Percentiles rank a stretch among this genome's conserved stretches.
Evolutionary conservation across 2,113 vertebrate genomes (phyloP).

Genomic region (Elachura formosa): DNA sequence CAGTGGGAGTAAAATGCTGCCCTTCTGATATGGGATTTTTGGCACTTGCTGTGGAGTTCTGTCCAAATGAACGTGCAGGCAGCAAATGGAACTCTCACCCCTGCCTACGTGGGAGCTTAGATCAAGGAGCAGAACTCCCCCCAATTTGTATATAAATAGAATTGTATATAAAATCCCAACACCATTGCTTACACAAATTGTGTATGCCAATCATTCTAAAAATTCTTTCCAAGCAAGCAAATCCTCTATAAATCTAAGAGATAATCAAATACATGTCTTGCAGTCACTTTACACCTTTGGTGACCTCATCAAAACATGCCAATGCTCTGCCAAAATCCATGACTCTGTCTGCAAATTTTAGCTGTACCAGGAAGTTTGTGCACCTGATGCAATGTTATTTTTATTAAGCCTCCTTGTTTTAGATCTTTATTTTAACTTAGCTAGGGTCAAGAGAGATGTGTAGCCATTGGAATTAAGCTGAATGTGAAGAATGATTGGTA

Average conservation of each 20-base stretch:
- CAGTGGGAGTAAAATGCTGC: neutral
- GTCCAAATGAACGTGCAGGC: neutral
- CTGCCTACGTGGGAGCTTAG: neutral
- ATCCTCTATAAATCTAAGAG: slow-evolving; percentile 39
- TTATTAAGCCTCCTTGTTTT: neutral
- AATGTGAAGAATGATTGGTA: neutral
- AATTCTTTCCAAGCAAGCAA: slow-evolving; percentile 61
- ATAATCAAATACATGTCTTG: slow-evolving; percentile 27
- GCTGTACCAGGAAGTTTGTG: slow-evolving; percentile 3
- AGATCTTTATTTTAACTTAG: neutral
- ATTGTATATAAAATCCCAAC: neutral
- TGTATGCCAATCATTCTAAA: slow-evolving; percentile 53
- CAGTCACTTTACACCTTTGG: neutral
- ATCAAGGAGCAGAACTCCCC: neutral
- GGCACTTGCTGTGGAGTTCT: neutral
- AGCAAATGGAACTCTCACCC: neutral
- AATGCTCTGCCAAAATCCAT: slow-evolving; percentile 27
- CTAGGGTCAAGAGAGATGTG: neutral
- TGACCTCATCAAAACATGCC: slow-evolving; percentile 22
- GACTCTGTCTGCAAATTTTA: neutral
- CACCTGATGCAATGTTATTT: neutral
- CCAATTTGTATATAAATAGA: slow-evolving; percentile 23
- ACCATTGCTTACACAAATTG: neutral
- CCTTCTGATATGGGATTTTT: neutral
- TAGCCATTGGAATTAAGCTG: neutral